Evolutionary conservation across 2,888 invertebrate species (phyloP).

Genomic region (Dryococelus australis): DNA sequence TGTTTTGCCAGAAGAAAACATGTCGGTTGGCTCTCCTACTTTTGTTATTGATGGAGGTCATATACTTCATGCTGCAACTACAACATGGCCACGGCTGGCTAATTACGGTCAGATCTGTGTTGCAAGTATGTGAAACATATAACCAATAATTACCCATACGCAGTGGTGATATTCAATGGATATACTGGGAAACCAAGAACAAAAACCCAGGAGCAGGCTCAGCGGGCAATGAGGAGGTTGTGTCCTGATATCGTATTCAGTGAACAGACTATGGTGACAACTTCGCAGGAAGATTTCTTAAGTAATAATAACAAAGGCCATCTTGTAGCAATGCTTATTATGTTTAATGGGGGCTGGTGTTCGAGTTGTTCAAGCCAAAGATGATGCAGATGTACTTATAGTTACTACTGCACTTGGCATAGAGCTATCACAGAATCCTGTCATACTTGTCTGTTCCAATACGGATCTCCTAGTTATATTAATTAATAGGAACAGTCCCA

Average conservation of each 20-base stretch:
- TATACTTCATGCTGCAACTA: too few species aligned
- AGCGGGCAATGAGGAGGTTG: not conserved
- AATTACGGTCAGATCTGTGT: too few species aligned
- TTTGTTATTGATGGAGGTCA: constrained; percentile 21
- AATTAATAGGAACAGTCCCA: not conserved
- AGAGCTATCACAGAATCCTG: not conserved
- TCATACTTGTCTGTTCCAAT: not conserved
- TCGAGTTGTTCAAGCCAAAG: too few species aligned
- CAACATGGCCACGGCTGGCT: too few species aligned
- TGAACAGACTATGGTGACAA: constrained; percentile 2
- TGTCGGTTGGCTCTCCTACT: not conserved
- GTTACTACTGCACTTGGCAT: not conserved
- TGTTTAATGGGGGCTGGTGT: too few species aligned
- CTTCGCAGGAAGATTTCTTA: too few species aligned
- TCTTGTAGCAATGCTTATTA: too few species aligned
- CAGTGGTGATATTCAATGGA: not conserved
- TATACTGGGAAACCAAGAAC: not conserved
- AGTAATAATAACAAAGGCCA: too few species aligned
- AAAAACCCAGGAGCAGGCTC: not conserved
- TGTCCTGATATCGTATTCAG: not conserved
- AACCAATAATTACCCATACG: not conserved
- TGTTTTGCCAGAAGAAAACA: not conserved
- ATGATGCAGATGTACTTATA: not conserved
- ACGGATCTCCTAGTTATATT: not conserved
- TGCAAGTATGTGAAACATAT: constrained; percentile 16